A percentile compares a stretch with the other conserved stretches of the same genome.
Evolutionary conservation across 2,113 vertebrate species (phyloP).

Genomic region (Hassar affinis): DNA sequence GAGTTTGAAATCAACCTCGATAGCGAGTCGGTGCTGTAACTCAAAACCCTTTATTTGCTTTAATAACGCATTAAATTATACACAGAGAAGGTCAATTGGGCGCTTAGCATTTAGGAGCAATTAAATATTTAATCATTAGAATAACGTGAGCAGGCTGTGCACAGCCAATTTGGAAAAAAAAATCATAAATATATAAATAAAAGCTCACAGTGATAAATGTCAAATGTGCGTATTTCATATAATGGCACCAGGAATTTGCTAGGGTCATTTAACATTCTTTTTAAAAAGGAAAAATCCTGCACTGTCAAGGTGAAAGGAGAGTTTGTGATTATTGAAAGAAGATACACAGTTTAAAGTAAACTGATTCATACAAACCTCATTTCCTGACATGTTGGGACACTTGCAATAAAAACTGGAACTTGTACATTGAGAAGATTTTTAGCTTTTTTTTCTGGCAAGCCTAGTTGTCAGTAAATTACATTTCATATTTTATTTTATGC

Average conservation of each 20-base stretch:
- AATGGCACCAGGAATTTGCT: background rate
- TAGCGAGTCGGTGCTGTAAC: background rate
- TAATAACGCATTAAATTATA: conserved; percentile 9
- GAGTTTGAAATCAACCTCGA: background rate
- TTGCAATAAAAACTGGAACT: too few species aligned
- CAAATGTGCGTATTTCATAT: background rate
- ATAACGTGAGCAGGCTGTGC: background rate
- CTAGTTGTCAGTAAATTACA: background rate
- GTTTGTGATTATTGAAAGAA: background rate
- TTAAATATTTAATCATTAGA: conserved; percentile 6
- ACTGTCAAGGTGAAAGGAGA: background rate
- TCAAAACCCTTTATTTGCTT: background rate
- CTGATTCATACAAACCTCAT: too few species aligned
- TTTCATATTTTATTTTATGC: background rate
- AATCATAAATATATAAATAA: background rate
- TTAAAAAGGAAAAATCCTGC: background rate
- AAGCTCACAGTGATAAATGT: conserved; percentile 2
- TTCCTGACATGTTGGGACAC: too few species aligned
- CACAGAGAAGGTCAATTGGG: conserved; percentile 16
- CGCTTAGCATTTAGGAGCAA: conserved; percentile 23
- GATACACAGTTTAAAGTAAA: background rate
- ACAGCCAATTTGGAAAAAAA: background rate
- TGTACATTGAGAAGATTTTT: too few species aligned
- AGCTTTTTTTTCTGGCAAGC: too few species aligned
- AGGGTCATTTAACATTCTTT: background rate